A percentile compares a stretch with the other conserved stretches of the same genome.
Evolutionary conservation across 2,888 invertebrate species (phyloP).

Genomic region (Amiota communis): DNA sequence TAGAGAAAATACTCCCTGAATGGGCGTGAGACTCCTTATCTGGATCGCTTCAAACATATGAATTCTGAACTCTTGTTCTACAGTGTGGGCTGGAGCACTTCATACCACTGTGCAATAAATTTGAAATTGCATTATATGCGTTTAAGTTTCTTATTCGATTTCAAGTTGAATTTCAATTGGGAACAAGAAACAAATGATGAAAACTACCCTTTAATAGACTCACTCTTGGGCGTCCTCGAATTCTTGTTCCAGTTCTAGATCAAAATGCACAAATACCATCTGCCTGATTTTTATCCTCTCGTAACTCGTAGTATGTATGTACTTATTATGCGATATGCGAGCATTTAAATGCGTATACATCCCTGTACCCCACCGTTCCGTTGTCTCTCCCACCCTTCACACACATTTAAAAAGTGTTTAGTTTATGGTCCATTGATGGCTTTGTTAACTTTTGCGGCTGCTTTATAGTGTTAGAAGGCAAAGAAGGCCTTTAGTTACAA

Average conservation of each 20-base stretch:
- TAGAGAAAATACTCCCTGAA: too few relatives aligned
- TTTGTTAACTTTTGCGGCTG: conserved; percentile 68
- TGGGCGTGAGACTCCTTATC: too few relatives aligned
- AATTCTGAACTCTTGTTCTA: too few relatives aligned
- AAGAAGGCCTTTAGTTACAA: background rate
- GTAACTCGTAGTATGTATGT: background rate
- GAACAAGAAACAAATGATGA: conserved; percentile 65
- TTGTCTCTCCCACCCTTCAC: conserved; percentile 20
- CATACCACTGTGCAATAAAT: conserved; percentile 48
- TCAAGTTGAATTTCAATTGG: conserved; percentile 53
- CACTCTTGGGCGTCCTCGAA: conserved; percentile 25
- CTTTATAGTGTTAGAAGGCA: background rate
- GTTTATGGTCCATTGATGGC: conserved; percentile 72
- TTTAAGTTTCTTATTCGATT: conserved; percentile 36
- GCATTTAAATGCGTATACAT: conserved; percentile 38
- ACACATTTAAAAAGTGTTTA: conserved; percentile 69
- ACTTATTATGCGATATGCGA: conserved; percentile 14
- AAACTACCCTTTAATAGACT: conserved; percentile 72
- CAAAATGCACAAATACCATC: conserved; percentile 54
- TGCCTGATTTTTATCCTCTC: conserved; percentile 60
- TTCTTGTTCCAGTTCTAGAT: background rate
- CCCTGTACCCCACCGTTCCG: background rate
- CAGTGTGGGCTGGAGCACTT: background rate
- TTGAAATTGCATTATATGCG: conserved; percentile 46
- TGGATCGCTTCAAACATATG: too few relatives aligned